Base-by-base conservation (phyloP, 2,888 invertebrate species). In the Zhuqinia jingwanae region DNA sequence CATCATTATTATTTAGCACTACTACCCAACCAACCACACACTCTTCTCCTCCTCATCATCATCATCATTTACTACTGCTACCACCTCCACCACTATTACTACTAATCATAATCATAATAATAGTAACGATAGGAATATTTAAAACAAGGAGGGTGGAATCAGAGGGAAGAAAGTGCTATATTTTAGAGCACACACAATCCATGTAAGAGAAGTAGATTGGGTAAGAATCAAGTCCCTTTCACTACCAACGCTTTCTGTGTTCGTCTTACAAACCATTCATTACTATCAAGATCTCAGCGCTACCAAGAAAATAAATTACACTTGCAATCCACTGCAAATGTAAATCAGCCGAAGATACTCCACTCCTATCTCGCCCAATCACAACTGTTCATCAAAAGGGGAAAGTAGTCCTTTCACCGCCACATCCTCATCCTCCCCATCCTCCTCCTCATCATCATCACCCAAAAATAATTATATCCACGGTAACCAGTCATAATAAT, bases 171-270 rank as follows among this genome's bases (percentile, higher is more conserved):
- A 13, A 27, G 0, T 30, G 27, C n/a, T n/a, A 27, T 30, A 20
- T 63, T 30, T 30, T 20, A 63, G 30, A 5, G 30, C 30, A 63
- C 60, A 27, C 42, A 42, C 42, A 11, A n/a, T n/a, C n/a, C n/a
- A n/a, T n/a, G n/a, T n/a, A n/a, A n/a, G n/a, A n/a, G n/a, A n/a
- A n/a, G n/a, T n/a, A n/a, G n/a, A n/a, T n/a, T n/a, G n/a, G n/a
- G n/a, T n/a, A n/a, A n/a, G n/a, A n/a, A n/a, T n/a, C 60, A 63
- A 30, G n/a, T 15, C 30, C 60, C 60, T 63, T 63, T n/a, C 27
- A 56, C 17, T 42, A 42, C n/a, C n/a, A n/a, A n/a, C n/a, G n/a
- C n/a, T n/a, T n/a, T n/a, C n/a, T n/a, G n/a, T n/a, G n/a, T n/a
- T n/a, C n/a, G n/a, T n/a, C n/a, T n/a, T n/a, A n/a, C n/a, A n/a